A percentile compares a stretch with the other conserved stretches of the same genome.
Conservation (phyloP, 2,888 invertebrate genomes). For the Ferdinandea cuprea region DNA sequence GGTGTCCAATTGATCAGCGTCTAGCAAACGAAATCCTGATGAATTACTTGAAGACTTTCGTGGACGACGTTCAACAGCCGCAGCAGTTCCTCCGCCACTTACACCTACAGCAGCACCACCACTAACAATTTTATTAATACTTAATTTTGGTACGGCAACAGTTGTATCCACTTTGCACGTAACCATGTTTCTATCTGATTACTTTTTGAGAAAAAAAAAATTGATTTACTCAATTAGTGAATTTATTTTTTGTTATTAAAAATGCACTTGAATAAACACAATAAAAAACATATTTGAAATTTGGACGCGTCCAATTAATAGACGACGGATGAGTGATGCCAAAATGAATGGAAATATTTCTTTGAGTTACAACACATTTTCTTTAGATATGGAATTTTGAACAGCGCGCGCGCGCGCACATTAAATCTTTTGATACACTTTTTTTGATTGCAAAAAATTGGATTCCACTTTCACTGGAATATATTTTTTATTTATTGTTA, state of each 20-base stretch:
- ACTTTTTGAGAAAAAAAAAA: constrained; percentile 14
- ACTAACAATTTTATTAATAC: constrained; percentile 62
- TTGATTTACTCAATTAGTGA: constrained; percentile 28
- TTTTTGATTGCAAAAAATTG: constrained; percentile 36
- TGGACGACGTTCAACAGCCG: constrained; percentile 72
- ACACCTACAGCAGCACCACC: constrained; percentile 24
- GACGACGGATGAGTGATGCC: constrained; percentile 28
- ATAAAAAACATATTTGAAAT: constrained; percentile 5
- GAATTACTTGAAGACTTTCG: constrained; percentile 80
- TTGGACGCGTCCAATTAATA: constrained; percentile 68
- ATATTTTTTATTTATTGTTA: constrained; percentile 10
- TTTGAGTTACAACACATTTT: constrained; percentile 50
- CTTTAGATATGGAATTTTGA: constrained; percentile 55
- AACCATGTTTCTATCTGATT: constrained; percentile 80
- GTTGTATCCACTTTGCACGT: constrained; percentile 82
- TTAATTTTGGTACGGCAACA: constrained; percentile 80
- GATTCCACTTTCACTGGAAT: constrained; percentile 66
- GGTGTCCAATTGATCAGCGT: constrained; percentile 82
- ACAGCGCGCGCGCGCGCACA: constrained; percentile 50
- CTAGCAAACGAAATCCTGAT: constrained; percentile 82
- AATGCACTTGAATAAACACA: constrained; percentile 28
- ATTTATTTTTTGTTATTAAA: constrained; percentile 50
- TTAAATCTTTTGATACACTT: constrained; percentile 45
- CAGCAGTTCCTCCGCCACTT: neutral
- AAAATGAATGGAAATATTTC: neutral